Conservation (phyloP, 2,888 invertebrate genomes). For the Nebria brevicollis region DNA sequence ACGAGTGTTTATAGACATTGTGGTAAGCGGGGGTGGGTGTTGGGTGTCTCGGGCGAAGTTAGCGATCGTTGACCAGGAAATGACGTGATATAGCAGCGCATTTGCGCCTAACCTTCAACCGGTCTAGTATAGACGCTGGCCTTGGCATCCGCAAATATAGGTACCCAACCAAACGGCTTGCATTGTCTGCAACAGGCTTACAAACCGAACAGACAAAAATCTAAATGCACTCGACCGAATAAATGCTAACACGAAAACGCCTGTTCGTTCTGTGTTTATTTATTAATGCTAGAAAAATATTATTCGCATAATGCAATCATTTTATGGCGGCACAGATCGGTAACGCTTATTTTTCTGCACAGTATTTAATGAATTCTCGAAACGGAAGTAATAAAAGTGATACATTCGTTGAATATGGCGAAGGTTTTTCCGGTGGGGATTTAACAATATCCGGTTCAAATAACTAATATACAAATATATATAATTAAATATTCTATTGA, state of each 20-base stretch:
- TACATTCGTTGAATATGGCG: not conserved
- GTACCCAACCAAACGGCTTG: slow-evolving; percentile 20
- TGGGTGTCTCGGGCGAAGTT: slow-evolving; percentile 49
- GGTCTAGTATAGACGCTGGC: slow-evolving; percentile 49
- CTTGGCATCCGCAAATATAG: slow-evolving; percentile 51
- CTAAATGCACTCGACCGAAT: not conserved
- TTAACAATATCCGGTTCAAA: not conserved
- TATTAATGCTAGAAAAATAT: too few species aligned
- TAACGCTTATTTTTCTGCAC: not conserved
- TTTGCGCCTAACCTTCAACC: slow-evolving; percentile 48
- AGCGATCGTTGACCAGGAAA: slow-evolving; percentile 58
- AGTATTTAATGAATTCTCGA: not conserved
- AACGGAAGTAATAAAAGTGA: not conserved
- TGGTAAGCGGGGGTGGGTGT: slow-evolving; percentile 40
- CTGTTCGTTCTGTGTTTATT: not conserved
- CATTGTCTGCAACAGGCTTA: not conserved
- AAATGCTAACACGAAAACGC: not conserved
- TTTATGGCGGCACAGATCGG: not conserved
- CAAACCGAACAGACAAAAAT: not conserved
- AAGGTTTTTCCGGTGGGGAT: not conserved
- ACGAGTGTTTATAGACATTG: slow-evolving; percentile 50
- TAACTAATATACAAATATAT: not conserved
- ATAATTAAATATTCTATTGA: not conserved
- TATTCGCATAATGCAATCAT: too few species aligned
- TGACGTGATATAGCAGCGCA: slow-evolving; percentile 48